Base-by-base conservation (phyloP, 2,113 vertebrate species). In the Telmatochromis bifrenatus region DNA sequence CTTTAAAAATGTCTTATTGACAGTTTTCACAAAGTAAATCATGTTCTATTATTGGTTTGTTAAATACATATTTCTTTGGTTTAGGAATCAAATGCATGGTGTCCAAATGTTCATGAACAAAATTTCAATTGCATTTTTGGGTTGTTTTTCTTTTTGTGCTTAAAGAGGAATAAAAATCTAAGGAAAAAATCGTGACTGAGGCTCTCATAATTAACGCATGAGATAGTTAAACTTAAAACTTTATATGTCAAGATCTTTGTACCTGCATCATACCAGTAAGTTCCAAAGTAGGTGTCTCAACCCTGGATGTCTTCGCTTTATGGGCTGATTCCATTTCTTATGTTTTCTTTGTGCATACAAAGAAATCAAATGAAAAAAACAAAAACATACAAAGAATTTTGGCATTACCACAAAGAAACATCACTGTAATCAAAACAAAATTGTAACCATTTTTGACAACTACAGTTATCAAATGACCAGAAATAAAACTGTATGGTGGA, bases 251-350 rank as follows among this genome's bases (percentile, higher is more conserved):
- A 28, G 39, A 19, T 31, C 70, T 75, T 49, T 45, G 28, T 96
- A 98, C 97, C 97, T 96, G 92, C 81, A 96, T 92, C 42, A 94
- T 93, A 37, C 35, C 19, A 8, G 87, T 23, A 31, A 96, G 93
- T 9, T 92, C 65, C 77, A 95, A 88, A 19, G 88, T 19, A 1
- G 87, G 17, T 2, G 93, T 85, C 84, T 92, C 19, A 83, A 90
- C 11, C 23, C 80, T 93, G 4, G 10, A 14, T 7, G 88, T 88
- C 79, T 96, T 87, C 0, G 31, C 81, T 73, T 82, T 83, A 35
- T 15, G 21, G 55, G 54, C 9, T 42, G 35, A 42, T 7, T 95
- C 89, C 79, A 87, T 95, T 35, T 91, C 54, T 70, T 95, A 88
- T 47, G 60, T 81, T 7, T 82, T 58, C 82, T 95, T 96, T 17